These are phyloP conservation scores for Chromobotia macracanthus DNA, from an alignment of 2,797 vertebrate species.

Conservation along the genomic window DNA sequence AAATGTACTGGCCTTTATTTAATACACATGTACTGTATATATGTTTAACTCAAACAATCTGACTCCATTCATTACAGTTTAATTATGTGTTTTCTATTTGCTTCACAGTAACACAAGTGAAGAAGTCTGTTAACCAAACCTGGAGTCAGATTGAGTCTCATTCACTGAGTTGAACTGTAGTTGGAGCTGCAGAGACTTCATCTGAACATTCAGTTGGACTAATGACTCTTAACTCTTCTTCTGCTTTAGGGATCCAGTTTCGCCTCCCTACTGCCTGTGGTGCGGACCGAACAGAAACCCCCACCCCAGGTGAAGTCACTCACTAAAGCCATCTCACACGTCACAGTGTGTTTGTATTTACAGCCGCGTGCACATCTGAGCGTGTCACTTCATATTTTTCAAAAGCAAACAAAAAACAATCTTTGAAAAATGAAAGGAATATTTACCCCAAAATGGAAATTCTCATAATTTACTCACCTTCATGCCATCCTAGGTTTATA, in stretches of 20 bases:
- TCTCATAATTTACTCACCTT: no score
- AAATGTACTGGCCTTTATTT: conserved; percentile 12
- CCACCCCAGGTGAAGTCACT: conserved; percentile 75
- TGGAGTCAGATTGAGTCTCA: conserved; percentile 34
- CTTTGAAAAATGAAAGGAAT: no score
- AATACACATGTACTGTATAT: neutral
- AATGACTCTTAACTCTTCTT: conserved; percentile 71
- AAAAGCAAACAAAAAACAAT: no score
- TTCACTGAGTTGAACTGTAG: no score
- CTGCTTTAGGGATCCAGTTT: conserved; percentile 86
- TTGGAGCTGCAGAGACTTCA: no score
- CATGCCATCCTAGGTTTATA: no score
- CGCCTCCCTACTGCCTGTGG: conserved; percentile 83
- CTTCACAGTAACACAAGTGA: neutral
- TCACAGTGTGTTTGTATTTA: no score
- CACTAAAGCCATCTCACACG: neutral
- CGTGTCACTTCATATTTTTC: neutral
- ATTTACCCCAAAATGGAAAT: no score
- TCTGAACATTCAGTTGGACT: conserved; percentile 54
- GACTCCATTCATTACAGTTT: conserved; percentile 17
- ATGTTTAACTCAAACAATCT: conserved; percentile 25
- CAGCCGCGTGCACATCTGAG: no score
- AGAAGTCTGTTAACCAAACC: neutral
- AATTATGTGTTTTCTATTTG: neutral
- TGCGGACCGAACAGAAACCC: conserved; percentile 77